These are phyloP conservation scores for Erythrocercus mccallii DNA, from an alignment of 2,113 vertebrate species.

Conservation along the genomic window DNA sequence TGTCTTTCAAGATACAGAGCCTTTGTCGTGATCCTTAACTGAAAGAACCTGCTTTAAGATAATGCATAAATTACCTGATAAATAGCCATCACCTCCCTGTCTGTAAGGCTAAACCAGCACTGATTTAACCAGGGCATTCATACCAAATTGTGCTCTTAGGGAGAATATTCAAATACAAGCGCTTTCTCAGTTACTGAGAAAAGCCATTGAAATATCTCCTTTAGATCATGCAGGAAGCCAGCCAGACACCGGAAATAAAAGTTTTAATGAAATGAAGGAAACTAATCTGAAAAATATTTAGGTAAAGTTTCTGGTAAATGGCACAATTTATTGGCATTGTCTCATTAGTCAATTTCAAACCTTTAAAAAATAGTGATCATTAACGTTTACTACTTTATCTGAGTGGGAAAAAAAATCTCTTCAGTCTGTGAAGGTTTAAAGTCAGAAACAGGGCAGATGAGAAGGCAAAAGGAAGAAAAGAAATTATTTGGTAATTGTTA, in stretches of 20 bases:
- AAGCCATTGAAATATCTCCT: neutral
- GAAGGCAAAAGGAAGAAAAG: neutral
- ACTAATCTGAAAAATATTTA: neutral
- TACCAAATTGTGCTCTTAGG: neutral
- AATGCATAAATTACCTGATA: neutral
- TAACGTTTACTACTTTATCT: neutral
- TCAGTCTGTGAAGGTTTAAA: neutral
- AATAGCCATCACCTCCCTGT: neutral
- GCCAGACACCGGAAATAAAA: neutral
- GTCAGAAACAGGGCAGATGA: neutral
- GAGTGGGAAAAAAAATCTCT: neutral
- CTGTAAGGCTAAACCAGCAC: neutral
- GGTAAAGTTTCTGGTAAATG: neutral
- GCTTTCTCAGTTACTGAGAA: neutral
- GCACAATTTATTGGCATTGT: neutral
- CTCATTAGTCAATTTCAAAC: neutral
- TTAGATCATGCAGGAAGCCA: neutral
- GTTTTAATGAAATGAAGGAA: neutral
- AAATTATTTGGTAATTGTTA: neutral
- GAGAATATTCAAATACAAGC: neutral
- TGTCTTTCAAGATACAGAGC: neutral
- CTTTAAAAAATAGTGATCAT: fast-evolving
- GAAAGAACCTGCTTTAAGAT: neutral
- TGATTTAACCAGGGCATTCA: neutral
- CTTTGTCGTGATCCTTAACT: neutral